Evolutionary conservation across 2,888 invertebrate species (phyloP).

Genomic region (Ichneumon xanthorius): DNA sequence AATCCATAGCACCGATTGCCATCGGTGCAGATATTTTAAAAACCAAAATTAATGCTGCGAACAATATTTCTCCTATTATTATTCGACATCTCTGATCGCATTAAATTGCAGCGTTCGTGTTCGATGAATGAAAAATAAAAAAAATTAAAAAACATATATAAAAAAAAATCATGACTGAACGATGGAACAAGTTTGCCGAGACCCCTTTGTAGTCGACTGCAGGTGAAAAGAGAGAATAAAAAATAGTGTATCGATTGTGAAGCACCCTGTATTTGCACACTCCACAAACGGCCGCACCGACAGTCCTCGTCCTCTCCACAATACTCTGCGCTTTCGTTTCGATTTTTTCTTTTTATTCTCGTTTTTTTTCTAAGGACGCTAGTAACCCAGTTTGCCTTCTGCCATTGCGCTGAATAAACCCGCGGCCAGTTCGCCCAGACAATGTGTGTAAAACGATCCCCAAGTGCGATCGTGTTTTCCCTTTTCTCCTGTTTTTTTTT

Average conservation of each 20-base stretch:
- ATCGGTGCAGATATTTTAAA: background rate
- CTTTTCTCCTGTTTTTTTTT: background rate
- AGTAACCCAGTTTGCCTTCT: conserved; percentile 57
- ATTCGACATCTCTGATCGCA: background rate
- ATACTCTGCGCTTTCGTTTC: conserved; percentile 23
- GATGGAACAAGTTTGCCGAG: conserved; percentile 3
- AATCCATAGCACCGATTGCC: too few relatives aligned
- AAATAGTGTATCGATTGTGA: conserved; percentile 16
- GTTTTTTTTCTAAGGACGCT: conserved; percentile 60
- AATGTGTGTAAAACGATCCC: conserved; percentile 66
- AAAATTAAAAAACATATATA: background rate
- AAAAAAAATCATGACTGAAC: background rate
- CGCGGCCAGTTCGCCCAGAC: conserved; percentile 19
- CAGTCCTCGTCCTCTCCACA: conserved; percentile 9
- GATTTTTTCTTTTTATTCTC: conserved; percentile 20
- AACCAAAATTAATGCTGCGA: background rate
- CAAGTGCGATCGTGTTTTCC: conserved; percentile 43
- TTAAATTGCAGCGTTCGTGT: background rate
- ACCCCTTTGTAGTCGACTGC: background rate
- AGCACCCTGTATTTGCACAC: conserved; percentile 29
- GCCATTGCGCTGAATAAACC: conserved; percentile 33
- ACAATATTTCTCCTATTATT: background rate
- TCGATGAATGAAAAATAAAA: background rate
- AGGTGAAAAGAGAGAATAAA: background rate
- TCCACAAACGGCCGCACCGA: background rate